A percentile compares a stretch with the other conserved stretches of the same genome.
These are phyloP conservation scores for Mus minutoides DNA, from an alignment of 2,797 vertebrate genomes.

Conservation along the genomic window DNA sequence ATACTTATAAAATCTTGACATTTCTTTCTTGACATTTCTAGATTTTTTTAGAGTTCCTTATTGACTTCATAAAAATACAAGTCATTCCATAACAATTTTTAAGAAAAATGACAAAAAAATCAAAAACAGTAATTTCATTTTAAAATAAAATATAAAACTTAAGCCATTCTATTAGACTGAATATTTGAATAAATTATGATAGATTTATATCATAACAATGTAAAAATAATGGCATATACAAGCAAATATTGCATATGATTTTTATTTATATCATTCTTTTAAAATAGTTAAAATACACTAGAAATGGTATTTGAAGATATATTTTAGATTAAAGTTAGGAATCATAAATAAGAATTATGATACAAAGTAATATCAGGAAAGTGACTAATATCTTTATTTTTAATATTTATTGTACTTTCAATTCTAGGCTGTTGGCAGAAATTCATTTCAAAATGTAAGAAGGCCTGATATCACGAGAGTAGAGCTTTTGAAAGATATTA, in stretches of 20 bases:
- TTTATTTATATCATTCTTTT: constrained; percentile 2
- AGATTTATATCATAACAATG: not conserved
- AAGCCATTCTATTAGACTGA: not conserved
- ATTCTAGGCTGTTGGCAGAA: constrained; percentile 79
- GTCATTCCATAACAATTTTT: constrained; percentile 21
- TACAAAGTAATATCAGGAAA: not conserved
- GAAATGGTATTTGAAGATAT: not conserved
- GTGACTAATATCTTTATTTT: not conserved
- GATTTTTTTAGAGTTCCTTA: not conserved
- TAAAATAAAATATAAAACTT: constrained; percentile 12
- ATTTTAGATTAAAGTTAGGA: constrained; percentile 30
- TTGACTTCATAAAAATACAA: not conserved
- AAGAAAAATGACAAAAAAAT: constrained; percentile 11
- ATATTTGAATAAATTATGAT: not conserved
- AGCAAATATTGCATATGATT: not conserved
- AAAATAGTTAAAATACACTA: constrained; percentile 35
- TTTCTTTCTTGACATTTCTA: not conserved
- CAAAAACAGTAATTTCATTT: not conserved
- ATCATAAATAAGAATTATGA: not conserved
- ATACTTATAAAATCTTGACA: not conserved
- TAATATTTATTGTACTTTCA: constrained; percentile 52
- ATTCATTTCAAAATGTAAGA: constrained; percentile 83
- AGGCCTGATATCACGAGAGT: constrained; percentile 83
- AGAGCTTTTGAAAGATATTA: constrained; percentile 84
- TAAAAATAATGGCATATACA: not conserved